These are phyloP conservation scores for Sylvilagus floridanus DNA, from an alignment of 2,797 vertebrate species.

Conservation along the genomic window DNA sequence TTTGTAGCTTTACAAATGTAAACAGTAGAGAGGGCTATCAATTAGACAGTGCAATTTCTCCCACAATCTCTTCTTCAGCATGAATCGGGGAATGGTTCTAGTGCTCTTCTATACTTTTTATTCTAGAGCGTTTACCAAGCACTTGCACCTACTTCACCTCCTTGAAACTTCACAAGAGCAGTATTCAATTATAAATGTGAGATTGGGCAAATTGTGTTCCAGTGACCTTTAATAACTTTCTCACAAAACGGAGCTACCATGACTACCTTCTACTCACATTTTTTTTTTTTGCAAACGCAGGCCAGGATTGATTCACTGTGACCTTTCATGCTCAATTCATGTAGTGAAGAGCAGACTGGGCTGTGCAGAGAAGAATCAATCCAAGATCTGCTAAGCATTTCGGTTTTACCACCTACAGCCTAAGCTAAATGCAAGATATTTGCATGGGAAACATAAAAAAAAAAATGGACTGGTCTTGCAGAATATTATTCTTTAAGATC, in stretches of 20 bases:
- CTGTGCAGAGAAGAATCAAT: conserved; percentile 76
- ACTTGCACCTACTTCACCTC: conserved; percentile 81
- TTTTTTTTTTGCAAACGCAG: conserved; percentile 78
- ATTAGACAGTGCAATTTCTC: background rate
- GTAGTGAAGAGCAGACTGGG: conserved; percentile 78
- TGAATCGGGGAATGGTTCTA: conserved; percentile 5
- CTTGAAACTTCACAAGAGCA: conserved; percentile 79
- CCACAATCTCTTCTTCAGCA: conserved; percentile 24
- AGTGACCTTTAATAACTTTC: conserved; percentile 87
- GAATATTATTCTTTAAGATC: conserved; percentile 83
- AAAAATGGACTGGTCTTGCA: conserved; percentile 77
- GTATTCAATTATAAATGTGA: conserved; percentile 84
- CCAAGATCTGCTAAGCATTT: conserved; percentile 82
- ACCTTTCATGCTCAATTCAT: conserved; percentile 82
- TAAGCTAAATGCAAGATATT: conserved; percentile 81
- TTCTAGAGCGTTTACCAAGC: conserved; percentile 80
- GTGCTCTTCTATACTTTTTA: conserved; percentile 58
- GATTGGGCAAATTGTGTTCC: conserved; percentile 85
- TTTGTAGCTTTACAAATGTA: conserved; percentile 60
- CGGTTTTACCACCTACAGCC: conserved; percentile 78
- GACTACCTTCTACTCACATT: conserved; percentile 84
- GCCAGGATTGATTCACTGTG: conserved; percentile 83
- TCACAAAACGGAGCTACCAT: conserved; percentile 84
- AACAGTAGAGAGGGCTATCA: background rate
- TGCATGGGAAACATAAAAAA: conserved; percentile 77